Base-by-base conservation (phyloP, 1,140 invertebrate species). In the Lordiphosa stackelbergi region DNA sequence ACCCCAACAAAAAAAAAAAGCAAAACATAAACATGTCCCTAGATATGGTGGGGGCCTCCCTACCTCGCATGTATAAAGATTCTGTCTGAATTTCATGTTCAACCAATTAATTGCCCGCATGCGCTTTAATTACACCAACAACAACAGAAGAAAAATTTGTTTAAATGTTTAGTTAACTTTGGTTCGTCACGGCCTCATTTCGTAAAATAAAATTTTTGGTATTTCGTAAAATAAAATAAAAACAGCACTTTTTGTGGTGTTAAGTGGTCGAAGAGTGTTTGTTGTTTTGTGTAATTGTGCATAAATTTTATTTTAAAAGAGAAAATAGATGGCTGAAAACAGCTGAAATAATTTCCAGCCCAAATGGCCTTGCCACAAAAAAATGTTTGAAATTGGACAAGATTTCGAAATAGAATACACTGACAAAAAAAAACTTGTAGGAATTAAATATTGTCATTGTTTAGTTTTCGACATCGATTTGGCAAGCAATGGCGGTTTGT, bases 41-140 rank as follows among this genome's bases (percentile, higher is more conserved):
- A 51, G 31, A 49, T 16, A 46, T 12, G 2, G 28, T 31, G 28
- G 28, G 28, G 28, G 28, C 7, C 28, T 31, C 28, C 28, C 28
- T 8, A 31, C 7, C 28, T 2, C 6, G 28, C 22, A 24, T 24
- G 22, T 24, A 24, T 5, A 24, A 24, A 31, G 28, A 31, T 31
- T 31, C 28, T 31, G 28, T 31, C 63, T 37, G 71, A 61, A 68
- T 58, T 47, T 68, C 59, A 71, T 79, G 75, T 79, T 79, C 38
- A 49, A 62, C 41, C 77, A 60, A 81, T 81, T 81, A 81, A 81
- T 81, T 83, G 77, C 75, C 75, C 77, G 75, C 75, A 83, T 81
- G 75, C 75, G 75, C 77, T 75, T 79, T 75, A 69, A 79, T 79
- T 81, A 75, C 59, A 69, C 16, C 45, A 66, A 59, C 53, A 66